Conservation (phyloP, 2,113 vertebrate genomes). For the Ornithorhynchus anatinus region DNA sequence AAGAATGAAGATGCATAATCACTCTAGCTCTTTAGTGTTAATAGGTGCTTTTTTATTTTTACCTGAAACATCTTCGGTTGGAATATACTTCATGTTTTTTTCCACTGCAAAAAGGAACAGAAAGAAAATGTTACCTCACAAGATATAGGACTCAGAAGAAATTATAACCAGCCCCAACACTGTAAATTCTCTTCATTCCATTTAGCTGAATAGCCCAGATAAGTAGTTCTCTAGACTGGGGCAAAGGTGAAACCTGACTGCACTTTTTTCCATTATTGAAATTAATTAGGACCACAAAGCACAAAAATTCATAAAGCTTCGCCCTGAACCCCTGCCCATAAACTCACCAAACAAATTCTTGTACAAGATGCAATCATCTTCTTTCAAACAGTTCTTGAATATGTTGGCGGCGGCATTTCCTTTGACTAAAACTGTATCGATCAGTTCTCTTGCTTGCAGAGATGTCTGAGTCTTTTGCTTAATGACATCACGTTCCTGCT, state of each 20-base stretch:
- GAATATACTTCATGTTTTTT: constrained; percentile 88
- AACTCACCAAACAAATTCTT: constrained; percentile 90
- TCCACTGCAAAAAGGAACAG: constrained; percentile 80
- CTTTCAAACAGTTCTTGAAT: constrained; percentile 90
- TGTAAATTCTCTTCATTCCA: neutral
- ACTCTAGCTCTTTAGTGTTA: neutral
- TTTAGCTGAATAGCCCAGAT: neutral
- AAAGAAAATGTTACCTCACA: constrained; percentile 15
- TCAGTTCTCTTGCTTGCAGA: constrained; percentile 88
- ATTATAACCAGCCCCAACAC: neutral
- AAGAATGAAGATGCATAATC: no score
- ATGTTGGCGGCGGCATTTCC: constrained; percentile 90
- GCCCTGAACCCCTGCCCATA: neutral
- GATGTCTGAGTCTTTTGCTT: constrained; percentile 86
- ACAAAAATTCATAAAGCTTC: neutral
- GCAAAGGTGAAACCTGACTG: neutral
- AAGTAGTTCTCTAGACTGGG: neutral
- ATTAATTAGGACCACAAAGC: neutral
- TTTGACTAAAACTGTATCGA: constrained; percentile 90
- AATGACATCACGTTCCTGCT: constrained; percentile 84
- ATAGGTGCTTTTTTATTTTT: constrained; percentile 42
- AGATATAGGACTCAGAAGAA: neutral
- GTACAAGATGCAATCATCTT: constrained; percentile 86
- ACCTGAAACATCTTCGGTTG: constrained; percentile 94
- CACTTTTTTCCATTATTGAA: neutral